Conservation (phyloP, 1,140 invertebrate genomes). For the Augochlora pura region DNA sequence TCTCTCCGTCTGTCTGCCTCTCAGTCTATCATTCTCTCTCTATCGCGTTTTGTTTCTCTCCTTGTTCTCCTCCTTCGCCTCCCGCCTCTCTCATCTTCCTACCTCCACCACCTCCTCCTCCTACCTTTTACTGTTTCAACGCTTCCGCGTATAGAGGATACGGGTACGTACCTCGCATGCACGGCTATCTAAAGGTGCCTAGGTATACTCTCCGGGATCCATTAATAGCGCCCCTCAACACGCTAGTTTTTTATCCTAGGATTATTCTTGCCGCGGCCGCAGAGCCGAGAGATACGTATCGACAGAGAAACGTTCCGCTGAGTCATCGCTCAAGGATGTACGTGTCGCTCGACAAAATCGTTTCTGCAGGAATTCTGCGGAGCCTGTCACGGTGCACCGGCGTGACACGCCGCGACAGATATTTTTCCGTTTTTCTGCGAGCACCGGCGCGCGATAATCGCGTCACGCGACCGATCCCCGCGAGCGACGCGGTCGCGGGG, state of each 20-base stretch:
- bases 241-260: slow-evolving; percentile 44
- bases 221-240: slow-evolving; percentile 42
- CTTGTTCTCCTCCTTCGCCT: background rate
- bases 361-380: slow-evolving; percentile 54
- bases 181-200: slow-evolving; percentile 22
- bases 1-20: no score
- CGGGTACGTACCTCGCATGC: slow-evolving; percentile 28
- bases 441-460: background rate
- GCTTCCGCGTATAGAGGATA: slow-evolving; percentile 56
- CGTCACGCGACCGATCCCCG: background rate
- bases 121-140: slow-evolving; percentile 45
- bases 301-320: slow-evolving; percentile 64
- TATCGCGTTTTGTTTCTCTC: slow-evolving; percentile 10
- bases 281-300: slow-evolving; percentile 57
- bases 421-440: slow-evolving; percentile 18
- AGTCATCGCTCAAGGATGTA: slow-evolving; percentile 67
- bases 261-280: slow-evolving; percentile 45
- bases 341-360: slow-evolving; percentile 63
- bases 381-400: background rate
- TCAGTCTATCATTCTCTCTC: no score
- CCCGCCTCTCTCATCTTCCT: background rate
- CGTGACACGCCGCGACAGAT: background rate
- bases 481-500: background rate
- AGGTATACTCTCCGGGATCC: slow-evolving; percentile 22
- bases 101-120: slow-evolving; percentile 26